Evolutionary conservation across 1,140 invertebrate genomes (phyloP).

Genomic region (Conopomorpha cramerella): DNA sequence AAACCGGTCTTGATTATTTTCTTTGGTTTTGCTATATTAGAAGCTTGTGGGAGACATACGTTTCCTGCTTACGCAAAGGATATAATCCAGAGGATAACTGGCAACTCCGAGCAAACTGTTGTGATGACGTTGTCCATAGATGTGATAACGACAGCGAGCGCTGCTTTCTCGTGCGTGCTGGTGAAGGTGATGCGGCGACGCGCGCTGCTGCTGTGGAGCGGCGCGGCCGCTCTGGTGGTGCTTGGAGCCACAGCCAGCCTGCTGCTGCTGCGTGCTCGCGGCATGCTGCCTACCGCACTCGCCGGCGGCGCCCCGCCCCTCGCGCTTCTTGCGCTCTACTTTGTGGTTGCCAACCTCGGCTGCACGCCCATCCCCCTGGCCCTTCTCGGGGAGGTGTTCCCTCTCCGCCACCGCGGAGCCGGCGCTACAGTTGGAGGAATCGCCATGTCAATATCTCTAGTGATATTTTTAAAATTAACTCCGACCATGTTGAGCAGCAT

Average conservation of each 20-base stretch:
- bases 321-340: constrained; percentile 22
- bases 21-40: constrained; percentile 19
- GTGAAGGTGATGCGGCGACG: constrained; percentile 28
- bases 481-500: constrained; percentile 23
- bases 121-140: constrained; percentile 32
- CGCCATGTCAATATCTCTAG: constrained; percentile 14
- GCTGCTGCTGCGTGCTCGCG: constrained; percentile 14
- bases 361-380: constrained; percentile 35
- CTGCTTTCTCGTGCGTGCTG: constrained; percentile 24
- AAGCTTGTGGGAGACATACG: constrained; percentile 31
- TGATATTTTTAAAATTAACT: constrained; percentile 22
- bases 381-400: constrained; percentile 33
- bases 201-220: constrained; percentile 24
- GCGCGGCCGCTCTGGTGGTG: constrained; percentile 17
- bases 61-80: constrained; percentile 35
- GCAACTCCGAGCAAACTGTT: constrained; percentile 20
- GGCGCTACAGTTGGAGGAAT: constrained; percentile 22
- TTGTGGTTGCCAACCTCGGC: constrained; percentile 31
- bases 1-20: constrained; percentile 25
- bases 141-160: constrained; percentile 26
- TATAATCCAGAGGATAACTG: constrained; percentile 26
- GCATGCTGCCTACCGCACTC: constrained; percentile 17
- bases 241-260: constrained; percentile 18
- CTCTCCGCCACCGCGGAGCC: constrained; percentile 24
- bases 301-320: constrained; percentile 25